phyloP scores from a whole-genome alignment of 2,797 vertebrate genomes.

The Centropyge bicolor region DNA sequence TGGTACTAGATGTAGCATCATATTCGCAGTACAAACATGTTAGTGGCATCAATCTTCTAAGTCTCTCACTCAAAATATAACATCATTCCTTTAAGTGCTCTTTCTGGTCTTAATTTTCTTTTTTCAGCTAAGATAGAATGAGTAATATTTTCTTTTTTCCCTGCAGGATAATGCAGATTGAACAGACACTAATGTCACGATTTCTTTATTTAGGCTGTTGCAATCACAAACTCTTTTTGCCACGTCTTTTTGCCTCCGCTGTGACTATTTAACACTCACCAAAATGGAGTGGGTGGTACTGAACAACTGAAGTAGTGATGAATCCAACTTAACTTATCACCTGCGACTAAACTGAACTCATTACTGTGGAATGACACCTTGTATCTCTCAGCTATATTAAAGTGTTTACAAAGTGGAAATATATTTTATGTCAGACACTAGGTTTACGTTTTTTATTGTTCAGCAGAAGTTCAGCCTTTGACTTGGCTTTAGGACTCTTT shows the following conservation, averaged over 20 bases:
- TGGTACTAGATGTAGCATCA: neutral
- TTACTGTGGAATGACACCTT: constrained; percentile 1
- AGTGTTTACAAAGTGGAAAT: constrained; percentile 16
- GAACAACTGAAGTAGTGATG: constrained; percentile 7
- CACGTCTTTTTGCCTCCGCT: constrained; percentile 4
- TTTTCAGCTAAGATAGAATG: neutral
- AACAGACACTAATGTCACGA: neutral
- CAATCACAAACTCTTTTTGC: constrained; percentile 9
- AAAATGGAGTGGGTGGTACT: constrained; percentile 4
- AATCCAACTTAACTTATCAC: neutral
- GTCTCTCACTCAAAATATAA: neutral
- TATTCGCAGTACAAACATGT: neutral
- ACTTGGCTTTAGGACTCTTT: constrained; percentile 18
- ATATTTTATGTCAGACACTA: neutral
- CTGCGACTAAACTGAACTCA: constrained; percentile 7
- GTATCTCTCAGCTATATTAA: neutral
- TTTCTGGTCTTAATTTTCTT: neutral
- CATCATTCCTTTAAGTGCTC: neutral
- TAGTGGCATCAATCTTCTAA: neutral
- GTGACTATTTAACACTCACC: constrained; percentile 9
- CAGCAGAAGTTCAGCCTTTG: constrained; percentile 14
- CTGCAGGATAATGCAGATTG: constrained; percentile 20
- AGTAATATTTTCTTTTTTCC: neutral
- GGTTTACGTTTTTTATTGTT: neutral
- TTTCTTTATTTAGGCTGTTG: constrained; percentile 7